Percentiles rank a stretch among this genome's conserved stretches.
These are phyloP conservation scores for Drosophila anomalata DNA, from an alignment of 2,888 invertebrate species.

Conservation along the genomic window DNA sequence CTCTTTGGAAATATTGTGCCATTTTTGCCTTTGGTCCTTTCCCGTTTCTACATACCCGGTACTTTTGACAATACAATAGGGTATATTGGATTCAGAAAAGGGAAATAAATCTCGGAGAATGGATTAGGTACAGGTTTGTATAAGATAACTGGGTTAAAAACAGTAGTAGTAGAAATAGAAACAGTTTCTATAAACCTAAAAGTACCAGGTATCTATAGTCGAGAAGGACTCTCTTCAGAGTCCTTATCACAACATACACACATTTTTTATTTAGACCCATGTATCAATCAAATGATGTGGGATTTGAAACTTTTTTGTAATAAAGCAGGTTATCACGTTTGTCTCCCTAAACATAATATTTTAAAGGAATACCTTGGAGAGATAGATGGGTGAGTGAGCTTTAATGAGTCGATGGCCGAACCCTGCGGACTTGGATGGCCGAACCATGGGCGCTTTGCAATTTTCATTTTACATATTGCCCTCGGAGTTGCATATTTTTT, in stretches of 20 bases:
- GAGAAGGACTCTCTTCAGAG: background rate
- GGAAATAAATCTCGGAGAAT: background rate
- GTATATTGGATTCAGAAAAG: background rate
- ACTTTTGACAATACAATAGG: background rate
- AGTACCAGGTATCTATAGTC: background rate
- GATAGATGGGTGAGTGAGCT: background rate
- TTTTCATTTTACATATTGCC: constrained; percentile 79
- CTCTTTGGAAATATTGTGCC: constrained; percentile 41
- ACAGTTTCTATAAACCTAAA: background rate
- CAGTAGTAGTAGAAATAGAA: background rate
- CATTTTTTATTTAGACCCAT: background rate
- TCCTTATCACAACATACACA: background rate
- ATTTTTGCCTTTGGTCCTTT: constrained; percentile 28
- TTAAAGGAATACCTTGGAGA: background rate
- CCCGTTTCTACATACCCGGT: constrained; percentile 4
- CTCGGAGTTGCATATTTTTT: constrained; percentile 69
- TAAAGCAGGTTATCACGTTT: constrained; percentile 1
- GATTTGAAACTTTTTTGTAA: background rate
- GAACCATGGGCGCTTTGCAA: constrained; percentile 38
- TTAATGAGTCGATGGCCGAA: constrained; percentile 19
- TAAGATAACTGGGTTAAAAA: too few species aligned
- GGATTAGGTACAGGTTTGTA: background rate
- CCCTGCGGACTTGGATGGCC: constrained; percentile 18
- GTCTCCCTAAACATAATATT: background rate
- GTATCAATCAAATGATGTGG: constrained; percentile 1